Evolutionary conservation across 2,888 invertebrate species (phyloP).

Genomic region (Hermaeophaga mercurialis): DNA sequence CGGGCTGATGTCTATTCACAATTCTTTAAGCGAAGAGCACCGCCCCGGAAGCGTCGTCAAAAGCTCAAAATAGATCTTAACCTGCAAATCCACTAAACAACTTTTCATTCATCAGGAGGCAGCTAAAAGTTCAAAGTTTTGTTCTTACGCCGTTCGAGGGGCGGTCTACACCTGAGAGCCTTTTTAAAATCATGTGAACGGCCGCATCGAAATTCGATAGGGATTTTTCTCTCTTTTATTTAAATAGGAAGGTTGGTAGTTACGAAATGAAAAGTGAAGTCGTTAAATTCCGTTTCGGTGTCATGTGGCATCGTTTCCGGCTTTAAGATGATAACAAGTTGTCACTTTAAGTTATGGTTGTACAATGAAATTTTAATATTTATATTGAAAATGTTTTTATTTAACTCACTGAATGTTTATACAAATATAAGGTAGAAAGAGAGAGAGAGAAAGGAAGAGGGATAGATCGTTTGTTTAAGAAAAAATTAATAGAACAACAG

Average conservation of each 20-base stretch:
- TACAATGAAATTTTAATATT: too few relatives aligned
- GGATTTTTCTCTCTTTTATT: conserved; percentile 30
- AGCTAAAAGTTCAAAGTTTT: conserved; percentile 43
- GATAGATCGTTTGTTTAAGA: too few relatives aligned
- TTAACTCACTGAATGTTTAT: too few relatives aligned
- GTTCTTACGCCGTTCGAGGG: conserved; percentile 45
- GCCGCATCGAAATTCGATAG: conserved; percentile 46
- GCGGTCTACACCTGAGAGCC: conserved; percentile 51
- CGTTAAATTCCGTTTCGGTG: conserved; percentile 37
- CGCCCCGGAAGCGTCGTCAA: conserved; percentile 46
- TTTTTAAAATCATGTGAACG: conserved; percentile 44
- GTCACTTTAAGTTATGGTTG: too few relatives aligned
- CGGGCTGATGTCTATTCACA: conserved; percentile 10
- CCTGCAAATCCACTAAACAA: conserved; percentile 37
- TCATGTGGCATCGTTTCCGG: conserved; percentile 33
- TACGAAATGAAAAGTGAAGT: conserved; percentile 34
- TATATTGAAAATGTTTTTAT: too few relatives aligned
- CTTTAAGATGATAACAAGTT: conserved; percentile 35
- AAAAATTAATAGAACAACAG: too few relatives aligned
- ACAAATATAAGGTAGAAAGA: too few relatives aligned
- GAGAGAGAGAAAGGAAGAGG: too few relatives aligned
- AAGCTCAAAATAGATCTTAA: conserved; percentile 37
- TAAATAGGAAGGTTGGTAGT: conserved; percentile 22
- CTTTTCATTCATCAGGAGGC: conserved; percentile 38
- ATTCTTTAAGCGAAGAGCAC: conserved; percentile 11